These are phyloP conservation scores for Erythrocebus patas DNA, from an alignment of 2,113 vertebrate species.

Conservation along the genomic window DNA sequence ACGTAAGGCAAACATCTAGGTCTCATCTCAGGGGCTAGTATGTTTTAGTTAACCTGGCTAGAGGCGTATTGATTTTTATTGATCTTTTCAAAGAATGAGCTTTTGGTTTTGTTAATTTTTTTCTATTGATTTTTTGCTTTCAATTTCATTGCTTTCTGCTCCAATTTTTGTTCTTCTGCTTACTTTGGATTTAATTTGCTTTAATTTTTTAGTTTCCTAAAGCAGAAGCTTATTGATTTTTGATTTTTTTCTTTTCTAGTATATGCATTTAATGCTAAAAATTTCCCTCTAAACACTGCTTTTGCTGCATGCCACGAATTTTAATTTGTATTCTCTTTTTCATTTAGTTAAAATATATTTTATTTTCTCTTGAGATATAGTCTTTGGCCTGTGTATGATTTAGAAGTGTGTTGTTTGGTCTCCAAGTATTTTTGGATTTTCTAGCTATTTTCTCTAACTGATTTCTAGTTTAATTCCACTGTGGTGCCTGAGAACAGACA, in stretches of 20 bases:
- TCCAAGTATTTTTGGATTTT: neutral
- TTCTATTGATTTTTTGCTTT: neutral
- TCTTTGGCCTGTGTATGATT: neutral
- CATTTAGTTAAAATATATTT: neutral
- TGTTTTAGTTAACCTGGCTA: neutral
- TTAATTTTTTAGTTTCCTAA: slow-evolving; percentile 16
- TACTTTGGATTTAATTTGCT: slow-evolving; percentile 38
- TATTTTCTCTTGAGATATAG: neutral
- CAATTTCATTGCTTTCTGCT: neutral
- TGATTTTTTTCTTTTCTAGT: neutral
- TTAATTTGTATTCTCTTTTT: slow-evolving; percentile 28
- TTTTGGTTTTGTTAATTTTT: slow-evolving; percentile 51
- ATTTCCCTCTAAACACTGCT: neutral
- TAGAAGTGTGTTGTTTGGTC: neutral
- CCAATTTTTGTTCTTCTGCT: neutral
- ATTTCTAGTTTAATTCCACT: neutral
- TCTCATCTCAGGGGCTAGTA: neutral
- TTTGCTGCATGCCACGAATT: neutral
- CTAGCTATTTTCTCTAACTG: neutral
- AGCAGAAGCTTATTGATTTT: neutral
- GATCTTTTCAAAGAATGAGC: neutral
- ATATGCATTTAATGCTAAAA: neutral
- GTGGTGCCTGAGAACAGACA: neutral
- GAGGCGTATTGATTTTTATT: neutral
- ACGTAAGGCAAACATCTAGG: neutral